Conservation (phyloP, 2,888 invertebrate species). For the Pilophorus perplexus region DNA sequence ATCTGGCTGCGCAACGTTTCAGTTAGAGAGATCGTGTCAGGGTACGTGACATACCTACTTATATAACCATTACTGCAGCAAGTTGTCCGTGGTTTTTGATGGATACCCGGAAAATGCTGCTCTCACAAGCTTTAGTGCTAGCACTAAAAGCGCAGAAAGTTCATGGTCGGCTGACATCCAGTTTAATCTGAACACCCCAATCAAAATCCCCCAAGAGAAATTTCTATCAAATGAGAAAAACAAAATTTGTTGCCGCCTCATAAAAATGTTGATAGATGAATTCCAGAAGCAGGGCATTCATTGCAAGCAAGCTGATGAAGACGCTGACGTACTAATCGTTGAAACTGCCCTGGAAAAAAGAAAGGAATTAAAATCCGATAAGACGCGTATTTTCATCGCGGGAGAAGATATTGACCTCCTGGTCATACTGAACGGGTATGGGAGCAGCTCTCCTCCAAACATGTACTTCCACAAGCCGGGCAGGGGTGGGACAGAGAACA, state of each 20-base stretch:
- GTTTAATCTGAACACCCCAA: background rate
- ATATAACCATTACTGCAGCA: too few species aligned
- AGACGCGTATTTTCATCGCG: background rate
- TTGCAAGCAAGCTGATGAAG: background rate
- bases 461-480: slow-evolving; percentile 7
- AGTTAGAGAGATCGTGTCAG: background rate
- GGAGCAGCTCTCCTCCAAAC: background rate
- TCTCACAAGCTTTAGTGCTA: too few species aligned
- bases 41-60: too few species aligned
- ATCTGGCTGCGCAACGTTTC: background rate
- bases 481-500: slow-evolving; percentile 1
- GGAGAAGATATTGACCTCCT: slow-evolving; percentile 5
- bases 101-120: too few species aligned
- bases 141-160: too few species aligned
- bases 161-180: background rate
- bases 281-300: background rate
- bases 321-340: too few species aligned
- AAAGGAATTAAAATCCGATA: background rate
- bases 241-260: slow-evolving; percentile 11
- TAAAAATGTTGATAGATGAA: slow-evolving; percentile 3
- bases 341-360: background rate
- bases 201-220: background rate
- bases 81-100: too few species aligned
- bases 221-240: background rate
- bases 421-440: slow-evolving; percentile 1